These are phyloP conservation scores for Leptopilina boulardi DNA, from an alignment of 1,140 invertebrate species.

Conservation along the genomic window DNA sequence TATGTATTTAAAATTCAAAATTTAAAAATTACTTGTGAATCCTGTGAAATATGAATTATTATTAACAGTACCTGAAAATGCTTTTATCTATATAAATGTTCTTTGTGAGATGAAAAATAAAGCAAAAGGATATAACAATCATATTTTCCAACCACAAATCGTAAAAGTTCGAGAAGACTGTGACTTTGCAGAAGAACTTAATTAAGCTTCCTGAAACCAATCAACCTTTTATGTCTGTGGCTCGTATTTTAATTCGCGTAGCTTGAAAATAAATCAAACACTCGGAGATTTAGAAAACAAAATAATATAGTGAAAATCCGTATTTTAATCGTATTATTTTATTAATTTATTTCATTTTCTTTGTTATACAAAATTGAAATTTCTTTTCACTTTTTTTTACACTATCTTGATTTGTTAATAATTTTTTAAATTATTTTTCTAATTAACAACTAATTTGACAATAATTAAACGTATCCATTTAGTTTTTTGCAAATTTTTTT, in stretches of 20 bases:
- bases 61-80: neutral
- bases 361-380: no score
- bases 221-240: constrained; percentile 20
- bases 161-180: neutral
- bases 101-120: constrained; percentile 1
- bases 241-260: constrained; percentile 17
- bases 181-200: constrained; percentile 1
- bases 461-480: no score
- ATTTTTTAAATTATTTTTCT: no score
- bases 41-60: neutral
- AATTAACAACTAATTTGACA: no score
- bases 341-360: no score
- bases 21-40: neutral
- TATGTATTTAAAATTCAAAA: no score
- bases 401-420: no score
- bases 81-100: neutral
- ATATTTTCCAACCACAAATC: constrained; percentile 8
- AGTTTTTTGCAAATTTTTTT: neutral
- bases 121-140: neutral
- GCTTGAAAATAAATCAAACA: neutral
- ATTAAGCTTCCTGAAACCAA: constrained; percentile 26
- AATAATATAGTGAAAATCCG: neutral
- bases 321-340: no score
- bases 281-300: neutral
- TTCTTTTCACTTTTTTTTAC: no score